These are phyloP conservation scores for Antennarius maculatus DNA, from an alignment of 2,797 vertebrate species.

Conservation along the genomic window DNA sequence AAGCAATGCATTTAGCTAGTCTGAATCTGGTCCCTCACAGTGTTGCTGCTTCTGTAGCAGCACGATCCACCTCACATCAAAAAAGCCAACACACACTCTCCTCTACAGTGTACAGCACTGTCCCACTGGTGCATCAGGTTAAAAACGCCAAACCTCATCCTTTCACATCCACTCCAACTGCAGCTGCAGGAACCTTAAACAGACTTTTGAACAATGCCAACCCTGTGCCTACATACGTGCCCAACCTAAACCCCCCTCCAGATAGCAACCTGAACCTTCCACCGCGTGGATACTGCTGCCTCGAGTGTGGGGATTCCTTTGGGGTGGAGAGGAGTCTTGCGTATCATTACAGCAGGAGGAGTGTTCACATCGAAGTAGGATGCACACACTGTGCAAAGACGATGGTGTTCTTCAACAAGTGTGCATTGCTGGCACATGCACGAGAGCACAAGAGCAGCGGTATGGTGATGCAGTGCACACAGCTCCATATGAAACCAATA, in stretches of 20 bases:
- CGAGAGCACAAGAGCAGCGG: conserved; percentile 94
- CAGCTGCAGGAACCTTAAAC: conserved; percentile 88
- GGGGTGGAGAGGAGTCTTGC: conserved; percentile 91
- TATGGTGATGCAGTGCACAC: conserved; percentile 95
- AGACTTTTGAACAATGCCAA: conserved; percentile 91
- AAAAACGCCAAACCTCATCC: conserved; percentile 83
- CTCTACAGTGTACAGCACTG: conserved; percentile 84
- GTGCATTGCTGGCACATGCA: conserved; percentile 92
- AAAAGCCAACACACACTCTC: conserved; percentile 80
- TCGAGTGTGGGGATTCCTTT: conserved; percentile 96
- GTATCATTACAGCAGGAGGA: conserved; percentile 90
- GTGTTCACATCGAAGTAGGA: conserved; percentile 94
- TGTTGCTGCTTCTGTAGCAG: conserved; percentile 89
- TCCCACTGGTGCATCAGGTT: conserved; percentile 95
- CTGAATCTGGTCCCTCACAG: conserved; percentile 97
- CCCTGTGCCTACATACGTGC: conserved; percentile 91
- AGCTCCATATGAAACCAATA: conserved; percentile 95
- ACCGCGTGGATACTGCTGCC: conserved; percentile 89
- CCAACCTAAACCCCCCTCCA: conserved; percentile 90
- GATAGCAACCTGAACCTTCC: conserved; percentile 89
- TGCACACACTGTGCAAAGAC: conserved; percentile 92
- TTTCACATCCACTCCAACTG: conserved; percentile 58
- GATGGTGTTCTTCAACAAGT: conserved; percentile 96
- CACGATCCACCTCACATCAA: conserved; percentile 82
- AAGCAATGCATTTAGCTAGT: conserved; percentile 96